A percentile compares a stretch with the other conserved stretches of the same genome.
Evolutionary conservation across 2,797 vertebrate species (phyloP).

Genomic region (Alauda arvensis): DNA sequence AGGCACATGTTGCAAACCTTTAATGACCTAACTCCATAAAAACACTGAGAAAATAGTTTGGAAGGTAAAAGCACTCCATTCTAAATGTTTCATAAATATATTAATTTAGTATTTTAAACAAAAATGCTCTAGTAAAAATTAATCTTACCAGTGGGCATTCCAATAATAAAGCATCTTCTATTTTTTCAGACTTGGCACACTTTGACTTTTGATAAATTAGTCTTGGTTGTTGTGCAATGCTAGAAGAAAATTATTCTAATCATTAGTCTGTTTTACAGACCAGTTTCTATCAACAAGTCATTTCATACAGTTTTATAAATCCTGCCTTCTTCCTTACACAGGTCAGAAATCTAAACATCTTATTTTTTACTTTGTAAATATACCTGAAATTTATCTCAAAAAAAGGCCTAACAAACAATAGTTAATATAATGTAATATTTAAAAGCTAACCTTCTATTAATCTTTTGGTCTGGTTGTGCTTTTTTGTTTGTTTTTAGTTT

Average conservation of each 20-base stretch:
- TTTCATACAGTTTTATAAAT: constrained; percentile 6
- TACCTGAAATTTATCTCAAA: not conserved
- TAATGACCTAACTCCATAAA: not conserved
- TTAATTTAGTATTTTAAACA: not conserved
- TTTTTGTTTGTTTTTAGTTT: not conserved
- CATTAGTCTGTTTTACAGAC: constrained; percentile 29
- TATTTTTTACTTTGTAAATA: not conserved
- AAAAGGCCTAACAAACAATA: not conserved
- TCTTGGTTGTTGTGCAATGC: constrained; percentile 81
- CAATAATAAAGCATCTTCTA: constrained; percentile 92
- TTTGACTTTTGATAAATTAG: constrained; percentile 86
- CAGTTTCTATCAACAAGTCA: constrained; percentile 8
- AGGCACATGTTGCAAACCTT: not conserved
- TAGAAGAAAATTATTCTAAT: constrained; percentile 64
- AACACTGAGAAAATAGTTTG: not conserved
- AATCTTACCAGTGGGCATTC: constrained; percentile 90
- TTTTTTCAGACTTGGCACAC: constrained; percentile 86
- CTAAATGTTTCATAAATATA: not conserved
- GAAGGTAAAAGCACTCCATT: not conserved
- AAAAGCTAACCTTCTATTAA: not conserved
- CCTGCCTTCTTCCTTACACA: not conserved
- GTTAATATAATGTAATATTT: not conserved
- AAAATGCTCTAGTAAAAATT: constrained; percentile 25
- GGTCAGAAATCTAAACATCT: not conserved
- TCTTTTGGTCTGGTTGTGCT: not conserved